Evolutionary conservation across 2,888 invertebrate genomes (phyloP).

Genomic region (Molorchus minor): DNA sequence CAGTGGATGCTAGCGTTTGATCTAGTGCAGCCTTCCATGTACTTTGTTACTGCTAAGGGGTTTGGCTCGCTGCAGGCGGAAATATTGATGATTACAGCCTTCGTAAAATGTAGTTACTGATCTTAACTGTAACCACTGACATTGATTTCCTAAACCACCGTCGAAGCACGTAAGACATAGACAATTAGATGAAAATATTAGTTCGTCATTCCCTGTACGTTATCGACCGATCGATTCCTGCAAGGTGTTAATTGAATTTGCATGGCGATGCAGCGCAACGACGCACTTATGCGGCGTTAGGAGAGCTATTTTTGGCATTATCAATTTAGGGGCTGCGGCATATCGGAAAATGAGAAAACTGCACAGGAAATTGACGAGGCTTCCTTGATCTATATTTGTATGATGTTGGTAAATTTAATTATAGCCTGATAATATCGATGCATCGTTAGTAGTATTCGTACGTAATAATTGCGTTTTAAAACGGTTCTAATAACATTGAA

Average conservation of each 20-base stretch:
- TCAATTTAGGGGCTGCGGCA: constrained; percentile 17
- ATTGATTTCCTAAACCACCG: background rate
- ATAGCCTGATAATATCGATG: constrained; percentile 4
- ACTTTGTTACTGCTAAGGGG: no score
- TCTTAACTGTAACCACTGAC: no score
- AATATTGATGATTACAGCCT: no score
- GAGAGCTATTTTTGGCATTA: constrained; percentile 20
- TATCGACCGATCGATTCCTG: constrained; percentile 8
- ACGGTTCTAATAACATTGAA: no score
- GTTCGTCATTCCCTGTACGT: background rate
- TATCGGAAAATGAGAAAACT: constrained; percentile 26
- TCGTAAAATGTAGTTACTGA: no score
- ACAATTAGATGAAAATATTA: background rate
- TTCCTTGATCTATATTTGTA: constrained; percentile 30
- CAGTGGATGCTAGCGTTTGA: no score
- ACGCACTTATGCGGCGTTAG: constrained; percentile 7
- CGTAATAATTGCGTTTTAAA: no score
- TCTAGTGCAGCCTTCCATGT: no score
- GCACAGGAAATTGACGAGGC: constrained; percentile 26
- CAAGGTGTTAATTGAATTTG: constrained; percentile 20
- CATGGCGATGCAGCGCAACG: constrained; percentile 13
- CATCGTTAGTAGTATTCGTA: no score
- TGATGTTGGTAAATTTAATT: constrained; percentile 21
- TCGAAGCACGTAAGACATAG: no score
- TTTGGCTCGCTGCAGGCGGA: no score